A percentile compares a stretch with the other conserved stretches of the same genome.
phyloP scores from a whole-genome alignment of 2,113 vertebrate species.

The Hippopotamus amphibius region DNA sequence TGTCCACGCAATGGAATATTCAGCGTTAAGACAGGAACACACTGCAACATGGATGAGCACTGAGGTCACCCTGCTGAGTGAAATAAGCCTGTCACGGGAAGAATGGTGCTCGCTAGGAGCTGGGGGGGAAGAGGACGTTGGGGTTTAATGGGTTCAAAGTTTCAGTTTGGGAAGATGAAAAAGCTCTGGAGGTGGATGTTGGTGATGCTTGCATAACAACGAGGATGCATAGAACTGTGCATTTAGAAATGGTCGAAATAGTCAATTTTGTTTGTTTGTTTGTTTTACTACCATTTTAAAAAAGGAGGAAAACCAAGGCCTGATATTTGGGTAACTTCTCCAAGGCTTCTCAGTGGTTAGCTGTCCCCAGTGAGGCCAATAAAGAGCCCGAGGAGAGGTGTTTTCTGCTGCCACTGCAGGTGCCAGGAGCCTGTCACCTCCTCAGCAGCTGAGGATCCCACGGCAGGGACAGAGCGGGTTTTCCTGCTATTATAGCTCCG shows the following conservation, averaged over 20 bases:
- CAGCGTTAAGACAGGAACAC: background rate
- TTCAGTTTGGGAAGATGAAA: background rate
- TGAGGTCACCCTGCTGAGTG: background rate
- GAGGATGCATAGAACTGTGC: background rate
- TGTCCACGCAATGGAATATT: background rate
- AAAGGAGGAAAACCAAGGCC: background rate
- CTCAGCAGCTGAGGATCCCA: background rate
- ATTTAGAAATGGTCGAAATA: background rate
- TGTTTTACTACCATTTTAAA: background rate
- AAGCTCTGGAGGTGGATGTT: background rate
- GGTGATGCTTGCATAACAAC: background rate
- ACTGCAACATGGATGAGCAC: background rate
- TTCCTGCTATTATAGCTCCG: background rate
- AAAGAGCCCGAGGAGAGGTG: background rate
- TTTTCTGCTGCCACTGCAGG: too few species aligned
- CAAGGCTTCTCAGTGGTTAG: background rate
- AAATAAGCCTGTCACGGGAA: background rate
- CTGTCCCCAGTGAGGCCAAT: fast-evolving
- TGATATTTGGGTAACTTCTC: background rate
- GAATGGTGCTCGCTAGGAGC: too few species aligned
- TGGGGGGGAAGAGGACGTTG: background rate
- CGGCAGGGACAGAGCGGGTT: background rate
- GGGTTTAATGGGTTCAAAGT: background rate
- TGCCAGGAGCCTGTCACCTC: background rate
- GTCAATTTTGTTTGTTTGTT: background rate